Base-by-base conservation (phyloP, 92 coral and sea anemone species). In the Porites lobata region DNA sequence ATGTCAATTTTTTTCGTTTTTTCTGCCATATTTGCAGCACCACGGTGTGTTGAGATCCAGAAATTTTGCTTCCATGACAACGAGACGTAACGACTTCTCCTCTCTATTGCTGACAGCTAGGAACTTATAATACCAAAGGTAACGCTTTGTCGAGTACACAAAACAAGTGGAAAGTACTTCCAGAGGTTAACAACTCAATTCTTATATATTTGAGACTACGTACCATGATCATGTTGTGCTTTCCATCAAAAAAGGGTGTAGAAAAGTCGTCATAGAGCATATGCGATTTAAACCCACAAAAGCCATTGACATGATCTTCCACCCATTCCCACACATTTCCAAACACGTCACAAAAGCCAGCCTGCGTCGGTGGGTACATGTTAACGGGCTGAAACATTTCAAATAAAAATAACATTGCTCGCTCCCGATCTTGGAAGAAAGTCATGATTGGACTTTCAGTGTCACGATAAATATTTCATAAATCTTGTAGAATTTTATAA, bases 291-390 rank as follows among this genome's bases (percentile, higher is more conserved):
- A 81, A 85, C 5, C 82, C 91, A 1, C 78, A 74, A 22, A 92
- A 51, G 0, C 95, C 95, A 38, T 89, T 92, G 64, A 89, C 89
- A 15, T 89, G 87, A 52, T 92, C 95, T 75, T 92, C 95, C 6
- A 50, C 14, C 95, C 95, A 92, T 52, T 79, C 91, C 95, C 95
- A 92, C 61, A 88, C 93, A 83, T 92, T 92, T 21, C 95, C 95
- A 61, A 89, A 92, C 32, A 89, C 93, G 26, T 92, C 95, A 77
- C 88, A 85, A 72, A 92, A 89, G 20, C 95, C 95, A 76, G 93
- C 61, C 73, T 92, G 73, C 54, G 80, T 74, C 7, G 92, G 85
- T 17, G 95, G 93, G 78, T 72, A 92, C 88, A 90, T 7, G 86
- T 92, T 92, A 10, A 92, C 95, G 47, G 95, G 91, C 95, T 92